Evolutionary conservation across 2,797 vertebrate species (phyloP).

Genomic region (Nasua narica): DNA sequence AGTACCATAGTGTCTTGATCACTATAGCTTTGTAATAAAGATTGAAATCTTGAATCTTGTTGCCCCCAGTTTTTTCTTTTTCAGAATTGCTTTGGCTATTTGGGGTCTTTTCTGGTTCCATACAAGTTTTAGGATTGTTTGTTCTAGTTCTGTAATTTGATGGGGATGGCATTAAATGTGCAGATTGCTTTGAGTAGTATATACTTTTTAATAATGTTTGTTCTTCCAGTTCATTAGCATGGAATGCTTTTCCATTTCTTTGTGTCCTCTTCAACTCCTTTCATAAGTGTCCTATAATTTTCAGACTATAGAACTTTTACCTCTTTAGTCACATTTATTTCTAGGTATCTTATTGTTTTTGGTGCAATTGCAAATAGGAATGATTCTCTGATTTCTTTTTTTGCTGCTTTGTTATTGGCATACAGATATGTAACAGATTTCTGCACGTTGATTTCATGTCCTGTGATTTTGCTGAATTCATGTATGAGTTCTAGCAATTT

Average conservation of each 20-base stretch:
- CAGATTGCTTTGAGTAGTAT: no score
- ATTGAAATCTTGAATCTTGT: background rate
- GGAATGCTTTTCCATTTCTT: background rate
- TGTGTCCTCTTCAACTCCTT: background rate
- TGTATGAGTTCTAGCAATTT: background rate
- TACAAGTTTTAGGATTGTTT: background rate
- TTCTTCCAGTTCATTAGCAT: no score
- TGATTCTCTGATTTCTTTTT: background rate
- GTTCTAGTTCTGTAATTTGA: no score
- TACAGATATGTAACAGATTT: background rate
- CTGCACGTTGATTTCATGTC: background rate
- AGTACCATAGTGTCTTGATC: background rate
- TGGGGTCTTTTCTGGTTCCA: background rate
- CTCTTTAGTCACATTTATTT: background rate
- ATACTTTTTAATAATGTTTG: no score
- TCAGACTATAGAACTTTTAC: background rate
- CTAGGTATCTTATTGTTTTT: background rate
- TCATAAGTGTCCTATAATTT: background rate
- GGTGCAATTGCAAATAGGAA: background rate
- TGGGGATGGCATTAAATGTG: no score
- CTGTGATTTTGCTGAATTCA: background rate
- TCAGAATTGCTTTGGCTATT: background rate
- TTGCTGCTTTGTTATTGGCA: background rate
- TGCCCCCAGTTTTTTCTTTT: background rate
- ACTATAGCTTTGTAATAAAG: background rate